Percentiles rank a stretch among this genome's conserved stretches.
Evolutionary conservation across 1,140 invertebrate species (phyloP).

Genomic region (Papilio machaon): DNA sequence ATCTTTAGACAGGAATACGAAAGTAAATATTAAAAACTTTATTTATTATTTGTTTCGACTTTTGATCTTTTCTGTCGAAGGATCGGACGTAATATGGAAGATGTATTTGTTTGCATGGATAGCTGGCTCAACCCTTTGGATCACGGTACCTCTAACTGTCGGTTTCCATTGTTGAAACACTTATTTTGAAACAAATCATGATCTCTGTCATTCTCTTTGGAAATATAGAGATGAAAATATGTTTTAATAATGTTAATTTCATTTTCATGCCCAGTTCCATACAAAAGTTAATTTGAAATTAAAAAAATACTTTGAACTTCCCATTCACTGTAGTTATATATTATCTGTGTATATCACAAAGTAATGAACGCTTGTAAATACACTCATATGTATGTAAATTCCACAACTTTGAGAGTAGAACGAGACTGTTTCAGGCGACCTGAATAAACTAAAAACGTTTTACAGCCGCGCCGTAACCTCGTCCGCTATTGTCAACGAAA

Average conservation of each 20-base stretch:
- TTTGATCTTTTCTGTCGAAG: neutral
- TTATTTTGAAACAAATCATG: no score
- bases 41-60: neutral
- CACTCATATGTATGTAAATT: conserved; percentile 12
- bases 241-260: no score
- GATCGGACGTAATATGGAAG: neutral
- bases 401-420: neutral
- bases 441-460: neutral
- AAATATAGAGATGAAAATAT: no score
- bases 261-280: no score
- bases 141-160: no score
- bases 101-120: no score
- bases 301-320: neutral
- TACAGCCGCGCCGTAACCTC: conserved; percentile 4
- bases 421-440: neutral
- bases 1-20: neutral
- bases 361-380: neutral
- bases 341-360: neutral
- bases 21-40: conserved; percentile 21
- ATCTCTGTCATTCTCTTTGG: no score
- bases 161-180: no score
- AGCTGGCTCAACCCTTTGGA: no score
- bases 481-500: neutral
- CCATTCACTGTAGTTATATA: neutral
- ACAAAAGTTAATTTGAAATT: no score